These are phyloP conservation scores for Cephus pygmeus DNA, from an alignment of 2,888 invertebrate genomes.

Conservation along the genomic window DNA sequence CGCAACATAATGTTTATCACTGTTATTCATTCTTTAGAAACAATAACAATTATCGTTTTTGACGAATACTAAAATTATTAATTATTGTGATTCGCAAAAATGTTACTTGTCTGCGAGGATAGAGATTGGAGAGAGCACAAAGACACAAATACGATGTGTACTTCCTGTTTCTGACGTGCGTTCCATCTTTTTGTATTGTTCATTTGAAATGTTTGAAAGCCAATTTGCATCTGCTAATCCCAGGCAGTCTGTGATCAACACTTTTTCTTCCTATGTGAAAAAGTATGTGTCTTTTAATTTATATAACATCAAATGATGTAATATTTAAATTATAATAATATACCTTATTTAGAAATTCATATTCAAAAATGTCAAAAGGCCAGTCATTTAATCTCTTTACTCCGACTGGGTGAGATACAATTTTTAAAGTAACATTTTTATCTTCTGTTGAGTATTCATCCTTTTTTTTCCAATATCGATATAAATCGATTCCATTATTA, in stretches of 20 bases:
- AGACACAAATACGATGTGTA: conserved; percentile 10
- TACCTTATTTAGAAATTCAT: conserved; percentile 20
- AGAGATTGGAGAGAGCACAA: conserved; percentile 12
- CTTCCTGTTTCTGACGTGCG: background rate
- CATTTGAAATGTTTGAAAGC: conserved; percentile 12
- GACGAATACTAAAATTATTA: background rate
- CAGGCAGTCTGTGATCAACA: conserved; percentile 35
- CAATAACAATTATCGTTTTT: background rate
- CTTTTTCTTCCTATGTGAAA: conserved; percentile 21
- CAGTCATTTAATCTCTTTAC: conserved; percentile 27
- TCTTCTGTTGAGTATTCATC: background rate
- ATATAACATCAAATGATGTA: background rate
- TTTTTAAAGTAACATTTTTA: conserved; percentile 17
- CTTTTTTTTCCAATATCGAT: background rate
- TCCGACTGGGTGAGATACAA: conserved; percentile 22
- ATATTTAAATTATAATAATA: background rate
- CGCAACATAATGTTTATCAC: conserved; percentile 10
- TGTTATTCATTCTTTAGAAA: background rate
- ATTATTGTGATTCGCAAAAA: background rate
- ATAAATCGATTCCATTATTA: conserved; percentile 24
- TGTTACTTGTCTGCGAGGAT: conserved; percentile 6
- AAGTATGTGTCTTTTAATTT: background rate
- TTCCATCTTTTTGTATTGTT: background rate
- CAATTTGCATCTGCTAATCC: conserved; percentile 29
- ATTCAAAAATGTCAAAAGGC: conserved; percentile 32